Evolutionary conservation across 2,888 invertebrate genomes (phyloP), one percentile per base, ranked within the genome.

Genomic region (Sarcophaga caerulescens): DNA sequence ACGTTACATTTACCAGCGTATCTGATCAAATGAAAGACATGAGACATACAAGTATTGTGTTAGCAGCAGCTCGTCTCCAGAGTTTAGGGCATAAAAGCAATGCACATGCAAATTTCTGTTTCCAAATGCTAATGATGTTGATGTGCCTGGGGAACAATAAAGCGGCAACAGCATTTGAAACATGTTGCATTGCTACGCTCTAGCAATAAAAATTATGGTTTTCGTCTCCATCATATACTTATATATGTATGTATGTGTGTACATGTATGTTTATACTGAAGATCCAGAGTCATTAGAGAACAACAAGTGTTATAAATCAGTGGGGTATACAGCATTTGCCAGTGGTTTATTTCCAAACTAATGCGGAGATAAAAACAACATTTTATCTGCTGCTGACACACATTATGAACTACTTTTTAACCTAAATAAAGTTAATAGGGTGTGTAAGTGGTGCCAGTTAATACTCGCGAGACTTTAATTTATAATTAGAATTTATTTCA

Each of bases 251-350:
- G 6, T 35, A 35, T 35, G 35, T 35, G 10, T 35, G 35, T 35
- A 35, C 10, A 35, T 35, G 35, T 1, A 35, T 35, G 8, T 52
- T 17, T 52, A 14, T 10, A 52, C 52, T 3, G 44, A 19, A 25
- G 65, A 23, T 14, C 44, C 52, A 52, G 47, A 79, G 74, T 70
- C 45, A 74, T 70, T 69, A 70, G 65, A 60, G 47, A 47, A n/a
- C 52, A 78, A 78, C 81, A 85, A 82, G 76, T 81, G 81, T 82
- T 78, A 78, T 79, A 85, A 85, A 85, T 85, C 74, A 85, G 60
- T 57, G 57, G 62, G 52, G 23, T n/a, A 52, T 74, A 52, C 19
- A 19, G 52, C 52, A 17, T 14, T 17, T 52, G 52, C 17, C 52
- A 52, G 52, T 52, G 17, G 47, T 47, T 47, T 47, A 47, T 47